A percentile compares a stretch with the other conserved stretches of the same genome.
phyloP scores from a whole-genome alignment of 2,888 invertebrate species.

The Tinea pellionella region DNA sequence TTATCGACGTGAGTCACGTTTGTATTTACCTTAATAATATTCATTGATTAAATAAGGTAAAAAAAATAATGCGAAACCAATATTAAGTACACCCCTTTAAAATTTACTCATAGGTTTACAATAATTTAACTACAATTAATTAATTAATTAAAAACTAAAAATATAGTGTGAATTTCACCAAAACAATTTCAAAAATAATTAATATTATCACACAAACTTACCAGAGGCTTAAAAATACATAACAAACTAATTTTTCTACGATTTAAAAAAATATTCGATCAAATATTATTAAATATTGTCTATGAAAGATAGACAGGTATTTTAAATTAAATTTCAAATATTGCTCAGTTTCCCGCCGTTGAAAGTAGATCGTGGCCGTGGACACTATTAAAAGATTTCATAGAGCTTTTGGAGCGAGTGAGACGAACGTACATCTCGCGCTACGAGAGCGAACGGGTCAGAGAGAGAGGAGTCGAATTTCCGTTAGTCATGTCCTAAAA shows the following conservation, averaged over 20 bases:
- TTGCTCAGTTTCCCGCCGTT: constrained; percentile 60
- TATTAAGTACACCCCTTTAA: no score
- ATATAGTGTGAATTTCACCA: neutral
- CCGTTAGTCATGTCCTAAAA: constrained; percentile 79
- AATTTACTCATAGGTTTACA: no score
- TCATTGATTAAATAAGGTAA: constrained; percentile 18
- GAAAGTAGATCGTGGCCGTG: constrained; percentile 70
- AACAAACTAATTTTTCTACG: neutral
- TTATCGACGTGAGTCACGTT: constrained; percentile 46
- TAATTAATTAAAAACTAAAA: no score
- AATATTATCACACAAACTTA: neutral
- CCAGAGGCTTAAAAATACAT: neutral
- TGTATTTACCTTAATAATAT: constrained; percentile 47
- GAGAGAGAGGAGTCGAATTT: constrained; percentile 73
- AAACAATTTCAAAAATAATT: neutral
- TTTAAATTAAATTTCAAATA: constrained; percentile 32
- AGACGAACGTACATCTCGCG: constrained; percentile 46
- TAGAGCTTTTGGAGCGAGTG: constrained; percentile 65
- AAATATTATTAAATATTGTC: neutral
- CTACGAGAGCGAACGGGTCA: constrained; percentile 60
- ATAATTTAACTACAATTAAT: no score
- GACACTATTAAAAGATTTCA: constrained; percentile 72
- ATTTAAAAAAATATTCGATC: no score
- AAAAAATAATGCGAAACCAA: no score
- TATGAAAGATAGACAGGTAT: constrained; percentile 24